Evolutionary conservation across 2,797 vertebrate genomes (phyloP).

Genomic region (Chrosomus eos): DNA sequence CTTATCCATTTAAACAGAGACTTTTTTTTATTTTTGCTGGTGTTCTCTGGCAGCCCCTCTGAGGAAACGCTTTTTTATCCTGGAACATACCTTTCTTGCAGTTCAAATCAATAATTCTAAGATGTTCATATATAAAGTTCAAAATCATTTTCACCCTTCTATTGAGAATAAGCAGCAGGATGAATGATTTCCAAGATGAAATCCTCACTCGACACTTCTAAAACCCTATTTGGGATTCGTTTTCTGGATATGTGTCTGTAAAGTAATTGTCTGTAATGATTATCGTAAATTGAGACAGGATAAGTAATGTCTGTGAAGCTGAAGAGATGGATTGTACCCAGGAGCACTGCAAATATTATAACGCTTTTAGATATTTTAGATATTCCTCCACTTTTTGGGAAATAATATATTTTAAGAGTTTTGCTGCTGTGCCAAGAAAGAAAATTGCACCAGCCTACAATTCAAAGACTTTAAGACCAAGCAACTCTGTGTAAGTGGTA

Average conservation of each 20-base stretch:
- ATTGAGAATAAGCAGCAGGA: constrained; percentile 17
- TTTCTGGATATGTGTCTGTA: constrained; percentile 6
- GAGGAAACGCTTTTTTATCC: constrained; percentile 67
- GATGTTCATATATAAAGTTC: constrained; percentile 18
- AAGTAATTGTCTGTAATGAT: constrained; percentile 9
- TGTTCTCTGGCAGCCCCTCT: constrained; percentile 60
- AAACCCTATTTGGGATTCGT: not conserved
- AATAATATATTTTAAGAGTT: constrained; percentile 23
- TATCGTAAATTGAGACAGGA: not conserved
- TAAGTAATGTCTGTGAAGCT: constrained; percentile 5
- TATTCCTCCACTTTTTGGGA: not conserved
- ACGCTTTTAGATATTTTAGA: not conserved
- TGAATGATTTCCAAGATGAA: not conserved
- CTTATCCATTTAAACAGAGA: constrained; percentile 63
- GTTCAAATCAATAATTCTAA: constrained; percentile 15
- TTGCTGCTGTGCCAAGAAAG: constrained; percentile 3
- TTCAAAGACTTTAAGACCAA: constrained; percentile 14
- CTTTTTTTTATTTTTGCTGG: constrained; percentile 38
- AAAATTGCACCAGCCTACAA: not conserved
- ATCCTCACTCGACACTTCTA: not conserved
- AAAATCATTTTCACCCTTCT: constrained; percentile 29
- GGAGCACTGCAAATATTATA: constrained; percentile 18
- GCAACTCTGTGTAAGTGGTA: not conserved
- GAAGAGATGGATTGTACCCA: constrained; percentile 4
- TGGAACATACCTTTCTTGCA: constrained; percentile 55